Percentiles rank a stretch among this genome's conserved stretches.
These are phyloP conservation scores for Sarcophaga bullata DNA, from an alignment of 1,140 invertebrate species.

Conservation along the genomic window DNA sequence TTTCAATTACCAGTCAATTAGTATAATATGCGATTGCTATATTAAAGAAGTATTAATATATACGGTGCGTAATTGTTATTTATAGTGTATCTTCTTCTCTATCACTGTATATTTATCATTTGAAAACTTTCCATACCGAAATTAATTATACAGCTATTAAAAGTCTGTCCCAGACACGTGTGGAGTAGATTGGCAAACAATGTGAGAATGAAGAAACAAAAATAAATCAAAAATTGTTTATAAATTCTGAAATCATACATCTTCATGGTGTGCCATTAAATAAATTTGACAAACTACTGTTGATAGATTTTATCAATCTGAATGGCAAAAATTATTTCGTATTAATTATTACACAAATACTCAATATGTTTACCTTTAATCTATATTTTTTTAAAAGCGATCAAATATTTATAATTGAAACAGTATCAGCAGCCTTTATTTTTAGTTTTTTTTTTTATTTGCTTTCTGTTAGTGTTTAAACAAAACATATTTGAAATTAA, in stretches of 20 bases:
- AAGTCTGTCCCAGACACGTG: not conserved
- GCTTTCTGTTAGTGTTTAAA: no score
- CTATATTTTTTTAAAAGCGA: not conserved
- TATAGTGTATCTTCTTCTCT: not conserved
- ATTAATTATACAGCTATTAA: slow-evolving; percentile 9
- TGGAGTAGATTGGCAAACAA: not conserved
- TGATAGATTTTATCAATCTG: not conserved
- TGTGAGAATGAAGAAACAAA: not conserved
- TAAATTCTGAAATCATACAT: not conserved
- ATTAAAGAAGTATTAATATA: no score
- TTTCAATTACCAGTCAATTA: not conserved
- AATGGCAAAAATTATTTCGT: not conserved
- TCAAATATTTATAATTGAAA: not conserved
- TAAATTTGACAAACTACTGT: not conserved
- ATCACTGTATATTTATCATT: not conserved
- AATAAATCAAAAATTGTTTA: not conserved
- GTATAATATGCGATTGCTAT: no score
- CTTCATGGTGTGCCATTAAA: not conserved
- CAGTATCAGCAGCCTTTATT: not conserved
- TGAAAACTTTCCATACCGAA: not conserved
- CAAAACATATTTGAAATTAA: no score
- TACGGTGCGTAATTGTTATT: not conserved
- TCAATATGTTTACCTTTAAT: slow-evolving; percentile 6
- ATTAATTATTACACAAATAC: not conserved
- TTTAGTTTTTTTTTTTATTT: no score